Conservation (phyloP, 2,888 invertebrate genomes). For the Drosophila quinaria region DNA sequence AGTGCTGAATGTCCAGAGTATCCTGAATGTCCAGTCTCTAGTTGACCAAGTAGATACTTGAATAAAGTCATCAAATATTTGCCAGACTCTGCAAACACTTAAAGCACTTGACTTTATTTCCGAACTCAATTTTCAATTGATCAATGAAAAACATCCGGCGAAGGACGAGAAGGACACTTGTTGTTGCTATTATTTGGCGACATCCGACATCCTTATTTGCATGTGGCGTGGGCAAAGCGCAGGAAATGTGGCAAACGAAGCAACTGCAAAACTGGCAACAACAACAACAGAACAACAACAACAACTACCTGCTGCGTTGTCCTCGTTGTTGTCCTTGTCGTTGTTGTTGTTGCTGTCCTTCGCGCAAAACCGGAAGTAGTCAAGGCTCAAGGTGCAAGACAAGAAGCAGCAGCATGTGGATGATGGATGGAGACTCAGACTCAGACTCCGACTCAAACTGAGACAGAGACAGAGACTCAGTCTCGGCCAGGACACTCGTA, state of each 20-base stretch:
- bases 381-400: conserved; percentile 78
- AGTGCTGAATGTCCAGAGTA: not conserved
- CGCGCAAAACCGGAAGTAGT: conserved; percentile 77
- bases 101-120: conserved; percentile 17
- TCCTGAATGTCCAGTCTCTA: not conserved
- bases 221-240: conserved; percentile 64
- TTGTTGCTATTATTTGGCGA: conserved; percentile 55
- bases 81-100: not conserved
- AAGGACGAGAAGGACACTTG: conserved; percentile 49
- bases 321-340: conserved; percentile 9
- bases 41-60: not conserved
- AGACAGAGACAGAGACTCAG: conserved; percentile 1
- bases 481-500: conserved; percentile 54
- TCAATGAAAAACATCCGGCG: conserved; percentile 61
- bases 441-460: not conserved
- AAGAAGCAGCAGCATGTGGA: conserved; percentile 69
- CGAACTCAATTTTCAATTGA: conserved; percentile 40
- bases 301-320: conserved; percentile 62
- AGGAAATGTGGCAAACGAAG: conserved; percentile 69
- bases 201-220: conserved; percentile 73
- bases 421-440: conserved; percentile 50
- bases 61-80: conserved; percentile 13
- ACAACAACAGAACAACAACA: conserved; percentile 36
- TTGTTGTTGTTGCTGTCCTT: conserved; percentile 63
- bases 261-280: conserved; percentile 43